Percentiles rank a stretch among this genome's conserved stretches.
These are phyloP conservation scores for Rhynchophorus ferrugineus DNA, from an alignment of 1,140 invertebrate species.

Conservation along the genomic window DNA sequence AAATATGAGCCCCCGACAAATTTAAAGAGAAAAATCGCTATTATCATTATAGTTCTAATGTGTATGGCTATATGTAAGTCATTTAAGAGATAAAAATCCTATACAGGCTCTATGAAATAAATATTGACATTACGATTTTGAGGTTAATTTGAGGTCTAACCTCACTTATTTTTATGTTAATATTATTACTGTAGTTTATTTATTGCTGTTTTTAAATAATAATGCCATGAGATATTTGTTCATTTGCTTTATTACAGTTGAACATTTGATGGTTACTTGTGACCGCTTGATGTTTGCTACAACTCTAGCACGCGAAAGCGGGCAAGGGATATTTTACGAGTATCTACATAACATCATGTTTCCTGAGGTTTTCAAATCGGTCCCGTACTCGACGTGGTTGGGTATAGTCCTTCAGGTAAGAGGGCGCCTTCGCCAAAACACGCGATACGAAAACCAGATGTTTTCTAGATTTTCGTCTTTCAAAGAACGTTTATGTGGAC, in stretches of 20 bases:
- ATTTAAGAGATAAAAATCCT: too few species aligned
- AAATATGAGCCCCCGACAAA: neutral
- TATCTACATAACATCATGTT: neutral
- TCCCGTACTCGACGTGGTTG: neutral
- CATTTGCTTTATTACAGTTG: too few species aligned
- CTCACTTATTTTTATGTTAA: too few species aligned
- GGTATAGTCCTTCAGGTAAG: neutral
- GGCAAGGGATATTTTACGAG: neutral
- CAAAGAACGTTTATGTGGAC: slow-evolving; percentile 3
- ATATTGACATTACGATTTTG: too few species aligned
- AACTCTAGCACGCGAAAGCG: neutral
- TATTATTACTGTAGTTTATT: too few species aligned
- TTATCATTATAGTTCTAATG: neutral
- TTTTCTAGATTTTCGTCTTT: neutral
- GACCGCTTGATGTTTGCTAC: neutral
- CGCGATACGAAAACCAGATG: too few species aligned
- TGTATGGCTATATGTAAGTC: neutral
- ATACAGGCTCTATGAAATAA: too few species aligned
- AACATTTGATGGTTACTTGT: neutral
- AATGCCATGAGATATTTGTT: too few species aligned
- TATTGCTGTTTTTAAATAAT: too few species aligned
- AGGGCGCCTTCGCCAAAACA: too few species aligned
- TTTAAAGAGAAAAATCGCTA: neutral
- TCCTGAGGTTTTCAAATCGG: neutral
- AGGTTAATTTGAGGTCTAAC: too few species aligned